Base-by-base conservation (phyloP, 2,113 vertebrate genomes). In the Rallus limicola region DNA sequence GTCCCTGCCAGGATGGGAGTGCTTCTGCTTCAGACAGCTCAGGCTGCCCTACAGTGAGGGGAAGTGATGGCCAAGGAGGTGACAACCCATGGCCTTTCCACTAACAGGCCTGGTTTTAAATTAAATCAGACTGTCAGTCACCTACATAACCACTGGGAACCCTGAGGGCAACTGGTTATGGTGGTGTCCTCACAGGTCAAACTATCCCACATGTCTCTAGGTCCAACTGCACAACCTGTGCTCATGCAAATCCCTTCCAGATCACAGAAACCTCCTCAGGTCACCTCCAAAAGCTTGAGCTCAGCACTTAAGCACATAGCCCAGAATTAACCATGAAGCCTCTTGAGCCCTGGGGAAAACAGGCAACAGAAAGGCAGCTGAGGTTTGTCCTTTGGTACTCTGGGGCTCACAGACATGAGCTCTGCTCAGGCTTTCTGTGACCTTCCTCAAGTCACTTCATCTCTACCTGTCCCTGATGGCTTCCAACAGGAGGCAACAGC, bases 131-230 rank as follows among this genome's bases (percentile, higher is more conserved):
- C 3, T 3, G 34, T 15, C 33, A 65, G 50, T 46, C 5, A 13
- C 67, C 58, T 34, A n/a, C 44, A 70, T n/a, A 83, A 64, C 44
- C 0, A 0, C 26, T 5, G 65, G 56, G 46, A 67, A 69, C 60
- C 33, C 0, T 0, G 19, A 65, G 19, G 28, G 44, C 25, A 50
- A 50, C 33, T 70, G 64, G 13, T 18, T 48, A 13, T 7, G 17
- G 56, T 34, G 48, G 0, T 80, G 21, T 31, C 29, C 10, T 74
- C 64, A 36, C 65, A 58, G 1, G 3, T 6, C 46, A 36, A 60
- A 82, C 9, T 34, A 23, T 10, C 16, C 25, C 55, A 60, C 0
- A 0, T 1, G 4, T 29, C 38, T 78, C 76, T 2, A 2, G 26
- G 50, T 64, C 50, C 86, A 56, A 15, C 16, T 1, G 1, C 11